phyloP scores from a whole-genome alignment of 2,797 vertebrate species.

The Danio kyathit region DNA sequence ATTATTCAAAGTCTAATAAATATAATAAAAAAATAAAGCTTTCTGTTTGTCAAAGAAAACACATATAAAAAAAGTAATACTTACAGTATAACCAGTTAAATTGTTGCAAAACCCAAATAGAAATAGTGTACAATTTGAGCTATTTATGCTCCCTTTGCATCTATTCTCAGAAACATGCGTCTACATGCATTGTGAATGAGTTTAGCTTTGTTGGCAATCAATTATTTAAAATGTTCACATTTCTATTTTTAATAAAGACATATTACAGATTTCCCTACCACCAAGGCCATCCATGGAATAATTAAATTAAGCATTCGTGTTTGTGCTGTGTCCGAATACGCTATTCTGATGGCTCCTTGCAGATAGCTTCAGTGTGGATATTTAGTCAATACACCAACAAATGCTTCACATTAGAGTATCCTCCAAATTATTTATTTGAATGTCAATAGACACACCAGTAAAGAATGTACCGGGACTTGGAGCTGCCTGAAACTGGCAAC shows the following conservation, averaged over 20 bases:
- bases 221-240: background rate
- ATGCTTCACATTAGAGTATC: constrained; percentile 1
- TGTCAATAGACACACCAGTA: constrained; percentile 9
- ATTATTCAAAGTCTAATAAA: background rate
- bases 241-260: background rate
- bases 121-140: background rate
- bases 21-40: background rate
- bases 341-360: constrained; percentile 25
- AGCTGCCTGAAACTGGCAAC: background rate
- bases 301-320: background rate
- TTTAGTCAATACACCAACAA: background rate
- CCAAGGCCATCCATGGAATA: background rate
- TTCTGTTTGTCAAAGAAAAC: background rate
- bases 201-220: background rate
- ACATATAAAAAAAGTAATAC: background rate
- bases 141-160: background rate
- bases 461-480: background rate
- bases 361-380: background rate
- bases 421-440: background rate
- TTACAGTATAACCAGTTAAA: background rate
- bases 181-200: background rate
- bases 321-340: background rate
- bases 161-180: background rate
- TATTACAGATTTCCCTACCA: background rate
- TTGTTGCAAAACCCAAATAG: background rate